phyloP scores from a whole-genome alignment of 2,113 vertebrate genomes.

The Melanotaenia duboulayi region DNA sequence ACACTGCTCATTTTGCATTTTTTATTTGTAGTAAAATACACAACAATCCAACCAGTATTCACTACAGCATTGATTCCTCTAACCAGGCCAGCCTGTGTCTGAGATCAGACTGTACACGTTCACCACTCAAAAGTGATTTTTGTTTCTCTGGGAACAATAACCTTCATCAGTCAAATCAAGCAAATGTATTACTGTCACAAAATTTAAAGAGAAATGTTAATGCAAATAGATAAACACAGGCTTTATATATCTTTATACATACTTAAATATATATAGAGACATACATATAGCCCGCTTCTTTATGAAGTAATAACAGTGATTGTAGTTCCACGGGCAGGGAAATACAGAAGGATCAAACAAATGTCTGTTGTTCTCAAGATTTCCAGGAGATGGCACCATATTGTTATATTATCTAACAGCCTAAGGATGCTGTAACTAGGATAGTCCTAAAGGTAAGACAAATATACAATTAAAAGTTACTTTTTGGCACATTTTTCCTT shows the following conservation, averaged over 20 bases:
- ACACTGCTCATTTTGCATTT: slow-evolving; percentile 62
- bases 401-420: slow-evolving; percentile 80
- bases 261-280: slow-evolving; percentile 1
- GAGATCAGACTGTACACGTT: slow-evolving; percentile 52
- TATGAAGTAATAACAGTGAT: slow-evolving; percentile 75
- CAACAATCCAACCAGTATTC: slow-evolving; percentile 51
- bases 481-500: slow-evolving; percentile 86
- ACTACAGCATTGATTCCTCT: slow-evolving; percentile 45
- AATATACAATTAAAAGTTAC: slow-evolving; percentile 79
- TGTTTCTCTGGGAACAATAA: slow-evolving; percentile 55
- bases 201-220: slow-evolving; percentile 73
- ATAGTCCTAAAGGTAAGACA: slow-evolving; percentile 82
- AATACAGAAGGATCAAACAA: slow-evolving; percentile 74
- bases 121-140: slow-evolving; percentile 27
- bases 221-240: slow-evolving; percentile 68
- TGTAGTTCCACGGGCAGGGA: slow-evolving; percentile 67
- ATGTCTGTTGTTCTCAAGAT: slow-evolving; percentile 85
- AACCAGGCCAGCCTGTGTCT: slow-evolving; percentile 64
- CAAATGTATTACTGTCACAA: slow-evolving; percentile 65
- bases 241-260: slow-evolving; percentile 33
- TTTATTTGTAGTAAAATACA: slow-evolving; percentile 70
- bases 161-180: slow-evolving; percentile 75
- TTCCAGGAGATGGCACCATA: slow-evolving; percentile 88
- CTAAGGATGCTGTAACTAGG: slow-evolving; percentile 79
- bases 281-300: slow-evolving; percentile 55